These are phyloP conservation scores for Darevskia nairensis DNA, from an alignment of 2,797 vertebrate genomes.

Conservation along the genomic window DNA sequence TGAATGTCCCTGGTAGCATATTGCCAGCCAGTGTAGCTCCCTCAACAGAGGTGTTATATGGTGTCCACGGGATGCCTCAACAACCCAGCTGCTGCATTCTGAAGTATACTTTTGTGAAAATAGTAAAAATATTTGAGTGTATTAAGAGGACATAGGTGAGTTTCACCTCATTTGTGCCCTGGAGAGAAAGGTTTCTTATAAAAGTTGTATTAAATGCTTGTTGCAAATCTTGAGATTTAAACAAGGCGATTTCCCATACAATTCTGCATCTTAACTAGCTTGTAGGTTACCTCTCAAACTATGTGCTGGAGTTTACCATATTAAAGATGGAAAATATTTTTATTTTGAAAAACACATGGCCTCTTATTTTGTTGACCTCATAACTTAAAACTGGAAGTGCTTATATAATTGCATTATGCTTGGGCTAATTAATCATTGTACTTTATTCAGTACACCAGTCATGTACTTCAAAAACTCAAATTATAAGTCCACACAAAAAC, in stretches of 20 bases:
- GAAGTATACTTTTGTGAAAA: neutral
- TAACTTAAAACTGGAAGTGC: conserved; percentile 3
- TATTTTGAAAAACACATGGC: neutral
- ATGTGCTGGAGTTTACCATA: neutral
- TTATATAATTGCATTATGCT: conserved; percentile 13
- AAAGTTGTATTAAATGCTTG: neutral
- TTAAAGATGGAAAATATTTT: conserved; percentile 2
- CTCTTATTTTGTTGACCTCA: neutral
- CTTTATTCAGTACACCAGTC: neutral
- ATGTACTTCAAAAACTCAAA: conserved; percentile 1
- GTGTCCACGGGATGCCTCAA: no score
- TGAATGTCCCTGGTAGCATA: no score
- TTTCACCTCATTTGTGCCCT: neutral
- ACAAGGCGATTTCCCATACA: neutral
- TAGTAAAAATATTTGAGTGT: neutral
- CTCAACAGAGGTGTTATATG: no score
- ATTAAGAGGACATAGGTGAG: neutral
- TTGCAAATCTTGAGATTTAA: neutral
- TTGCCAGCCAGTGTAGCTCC: no score
- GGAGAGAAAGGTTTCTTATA: neutral
- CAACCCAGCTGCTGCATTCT: no score
- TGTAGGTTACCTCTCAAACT: neutral
- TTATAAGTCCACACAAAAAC: neutral
- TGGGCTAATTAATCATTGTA: neutral
- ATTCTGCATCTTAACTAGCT: neutral